These are phyloP conservation scores for Drosophila rufa DNA, from an alignment of 1,140 invertebrate genomes.

Conservation along the genomic window DNA sequence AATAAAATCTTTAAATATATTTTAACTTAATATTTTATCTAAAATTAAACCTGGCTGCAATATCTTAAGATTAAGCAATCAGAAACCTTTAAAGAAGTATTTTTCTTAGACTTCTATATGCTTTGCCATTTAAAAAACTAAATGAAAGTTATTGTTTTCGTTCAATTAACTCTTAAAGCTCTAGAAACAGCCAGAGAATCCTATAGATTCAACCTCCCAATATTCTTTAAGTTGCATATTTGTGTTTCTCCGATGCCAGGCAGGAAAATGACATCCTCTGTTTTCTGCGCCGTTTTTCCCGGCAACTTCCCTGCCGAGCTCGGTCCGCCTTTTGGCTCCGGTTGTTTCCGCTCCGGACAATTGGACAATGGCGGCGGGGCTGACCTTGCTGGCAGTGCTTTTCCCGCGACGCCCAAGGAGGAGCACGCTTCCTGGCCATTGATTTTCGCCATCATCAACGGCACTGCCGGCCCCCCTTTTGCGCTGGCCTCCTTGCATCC, in stretches of 20 bases:
- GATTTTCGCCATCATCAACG: conserved; percentile 57
- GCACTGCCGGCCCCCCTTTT: background rate
- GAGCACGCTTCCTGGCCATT: conserved; percentile 58
- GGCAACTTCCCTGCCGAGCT: conserved; percentile 1
- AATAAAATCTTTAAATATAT: too few relatives aligned
- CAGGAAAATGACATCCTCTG: conserved; percentile 12
- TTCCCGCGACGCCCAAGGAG: conserved; percentile 24
- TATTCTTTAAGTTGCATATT: background rate
- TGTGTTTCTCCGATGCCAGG: conserved; percentile 13
- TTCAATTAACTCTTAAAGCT: background rate
- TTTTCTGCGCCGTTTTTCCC: conserved; percentile 6
- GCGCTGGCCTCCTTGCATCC: background rate
- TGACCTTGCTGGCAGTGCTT: conserved; percentile 56
- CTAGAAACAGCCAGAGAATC: background rate
- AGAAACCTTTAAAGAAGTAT: too few relatives aligned
- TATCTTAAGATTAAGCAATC: too few relatives aligned
- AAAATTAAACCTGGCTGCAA: too few relatives aligned
- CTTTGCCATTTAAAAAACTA: too few relatives aligned
- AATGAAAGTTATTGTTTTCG: too few relatives aligned
- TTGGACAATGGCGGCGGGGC: conserved; percentile 37
- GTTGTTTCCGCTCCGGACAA: conserved; percentile 40
- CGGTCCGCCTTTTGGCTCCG: conserved; percentile 24
- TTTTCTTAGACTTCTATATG: too few relatives aligned
- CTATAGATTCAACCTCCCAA: background rate
- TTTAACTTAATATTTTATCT: too few relatives aligned